A percentile compares a stretch with the other conserved stretches of the same genome.
phyloP scores from a whole-genome alignment of 2,888 invertebrate species.

The Drosophila paramelanica region DNA sequence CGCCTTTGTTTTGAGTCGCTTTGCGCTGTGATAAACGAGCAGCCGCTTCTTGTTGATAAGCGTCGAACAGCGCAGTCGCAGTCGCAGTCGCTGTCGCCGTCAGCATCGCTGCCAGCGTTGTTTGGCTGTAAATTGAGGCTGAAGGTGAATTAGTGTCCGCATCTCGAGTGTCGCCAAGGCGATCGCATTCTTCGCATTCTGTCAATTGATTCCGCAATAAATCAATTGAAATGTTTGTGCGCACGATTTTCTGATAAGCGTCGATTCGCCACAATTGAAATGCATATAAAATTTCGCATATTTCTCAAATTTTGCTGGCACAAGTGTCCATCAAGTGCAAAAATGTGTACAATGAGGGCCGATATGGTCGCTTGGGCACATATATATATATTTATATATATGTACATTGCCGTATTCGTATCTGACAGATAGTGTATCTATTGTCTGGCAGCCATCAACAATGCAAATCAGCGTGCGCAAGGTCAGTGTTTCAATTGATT shows the following conservation, averaged over 20 bases:
- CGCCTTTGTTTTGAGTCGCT: slow-evolving; percentile 38
- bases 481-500: slow-evolving; percentile 65
- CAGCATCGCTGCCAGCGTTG: slow-evolving; percentile 13
- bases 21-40: slow-evolving; percentile 42
- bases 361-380: slow-evolving; percentile 16
- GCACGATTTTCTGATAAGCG: slow-evolving; percentile 41
- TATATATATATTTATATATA: too few relatives aligned
- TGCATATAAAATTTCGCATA: slow-evolving; percentile 23
- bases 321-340: slow-evolving; percentile 59
- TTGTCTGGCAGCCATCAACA: slow-evolving; percentile 31
- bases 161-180: slow-evolving; percentile 66
- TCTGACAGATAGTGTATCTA: slow-evolving; percentile 51
- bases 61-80: slow-evolving; percentile 18
- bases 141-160: slow-evolving; percentile 63
- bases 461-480: slow-evolving; percentile 65
- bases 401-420: slow-evolving; percentile 8
- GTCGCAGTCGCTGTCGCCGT: background rate
- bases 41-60: slow-evolving; percentile 39
- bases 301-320: slow-evolving; percentile 38
- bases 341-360: slow-evolving; percentile 3
- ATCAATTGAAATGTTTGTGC: slow-evolving; percentile 63
- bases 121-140: slow-evolving; percentile 63
- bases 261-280: slow-evolving; percentile 47
- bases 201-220: slow-evolving; percentile 71
- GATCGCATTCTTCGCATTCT: slow-evolving; percentile 54